phyloP scores from a whole-genome alignment of 2,888 invertebrate genomes.

The Calliphora vomitoria region DNA sequence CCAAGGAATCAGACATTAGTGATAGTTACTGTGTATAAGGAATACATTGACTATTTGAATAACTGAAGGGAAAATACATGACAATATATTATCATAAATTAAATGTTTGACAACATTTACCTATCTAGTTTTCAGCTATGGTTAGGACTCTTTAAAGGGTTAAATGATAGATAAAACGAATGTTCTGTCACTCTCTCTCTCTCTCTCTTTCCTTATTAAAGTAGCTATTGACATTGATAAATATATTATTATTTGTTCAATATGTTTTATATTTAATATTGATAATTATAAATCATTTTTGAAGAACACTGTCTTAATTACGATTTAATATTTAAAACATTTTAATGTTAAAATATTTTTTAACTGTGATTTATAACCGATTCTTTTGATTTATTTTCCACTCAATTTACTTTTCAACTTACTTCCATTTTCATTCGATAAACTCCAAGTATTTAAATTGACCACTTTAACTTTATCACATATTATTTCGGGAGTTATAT shows the following conservation, averaged over 20 bases:
- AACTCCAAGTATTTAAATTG: slow-evolving; percentile 79
- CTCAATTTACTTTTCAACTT: slow-evolving; percentile 45
- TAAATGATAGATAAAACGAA: neutral
- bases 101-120: no score
- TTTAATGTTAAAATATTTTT: neutral
- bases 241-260: neutral
- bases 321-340: slow-evolving; percentile 16
- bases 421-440: slow-evolving; percentile 80
- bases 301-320: slow-evolving; percentile 33
- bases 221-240: slow-evolving; percentile 9
- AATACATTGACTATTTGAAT: no score
- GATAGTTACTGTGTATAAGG: no score
- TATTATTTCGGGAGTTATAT: neutral
- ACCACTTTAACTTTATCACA: slow-evolving; percentile 77
- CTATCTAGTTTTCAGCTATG: no score
- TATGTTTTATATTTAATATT: slow-evolving; percentile 7
- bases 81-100: no score
- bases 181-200: neutral
- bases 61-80: no score
- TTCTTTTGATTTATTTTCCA: neutral
- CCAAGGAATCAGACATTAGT: no score
- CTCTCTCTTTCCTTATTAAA: neutral
- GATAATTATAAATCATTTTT: slow-evolving; percentile 15
- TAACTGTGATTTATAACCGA: neutral
- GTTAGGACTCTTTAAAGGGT: neutral